Conservation (phyloP, 2,888 invertebrate species). For the Amblyjoppa proteus region DNA sequence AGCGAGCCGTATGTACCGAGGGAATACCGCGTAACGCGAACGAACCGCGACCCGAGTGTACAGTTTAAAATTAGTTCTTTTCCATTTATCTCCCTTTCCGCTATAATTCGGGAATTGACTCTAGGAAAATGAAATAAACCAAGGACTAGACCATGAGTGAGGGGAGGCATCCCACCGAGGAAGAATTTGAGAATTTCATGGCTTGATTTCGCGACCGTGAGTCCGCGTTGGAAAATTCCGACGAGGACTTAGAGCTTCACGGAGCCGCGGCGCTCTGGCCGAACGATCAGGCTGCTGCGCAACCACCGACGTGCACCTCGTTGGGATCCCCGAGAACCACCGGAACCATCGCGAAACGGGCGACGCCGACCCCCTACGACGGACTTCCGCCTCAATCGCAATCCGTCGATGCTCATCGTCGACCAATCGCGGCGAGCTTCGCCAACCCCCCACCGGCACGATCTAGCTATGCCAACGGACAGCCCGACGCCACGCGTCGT, state of each 20-base stretch:
- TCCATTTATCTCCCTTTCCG: no score
- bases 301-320: neutral
- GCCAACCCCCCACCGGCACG: neutral
- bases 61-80: neutral
- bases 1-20: neutral
- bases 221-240: neutral
- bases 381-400: no score
- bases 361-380: neutral
- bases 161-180: neutral
- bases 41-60: neutral
- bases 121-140: neutral
- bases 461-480: neutral
- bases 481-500: neutral
- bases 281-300: neutral
- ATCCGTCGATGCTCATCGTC: neutral
- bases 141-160: neutral
- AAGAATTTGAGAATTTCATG: neutral
- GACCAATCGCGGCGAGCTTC: neutral
- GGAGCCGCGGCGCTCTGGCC: neutral
- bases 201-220: neutral
- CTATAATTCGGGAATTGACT: no score
- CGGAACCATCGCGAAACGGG: neutral
- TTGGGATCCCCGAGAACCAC: neutral
- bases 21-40: neutral
- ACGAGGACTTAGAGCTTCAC: neutral